phyloP scores from a whole-genome alignment of 2,797 vertebrate genomes.

The Glossophaga mutica region DNA sequence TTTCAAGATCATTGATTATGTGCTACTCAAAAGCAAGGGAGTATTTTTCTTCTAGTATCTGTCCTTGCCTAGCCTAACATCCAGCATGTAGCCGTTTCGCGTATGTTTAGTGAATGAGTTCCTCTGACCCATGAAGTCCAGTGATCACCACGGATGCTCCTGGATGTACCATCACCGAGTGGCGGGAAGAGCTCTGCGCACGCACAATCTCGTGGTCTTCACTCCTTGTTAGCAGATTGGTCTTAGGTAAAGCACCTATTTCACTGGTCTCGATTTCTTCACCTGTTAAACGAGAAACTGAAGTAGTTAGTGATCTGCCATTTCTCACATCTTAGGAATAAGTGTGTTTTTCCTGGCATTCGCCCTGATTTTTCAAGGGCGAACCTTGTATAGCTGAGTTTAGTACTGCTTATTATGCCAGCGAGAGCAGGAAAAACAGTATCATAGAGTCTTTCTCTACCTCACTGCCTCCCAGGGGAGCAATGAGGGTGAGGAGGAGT shows the following conservation, averaged over 20 bases:
- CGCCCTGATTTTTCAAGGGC: background rate
- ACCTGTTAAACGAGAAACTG: background rate
- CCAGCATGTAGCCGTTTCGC: background rate
- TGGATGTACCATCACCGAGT: background rate
- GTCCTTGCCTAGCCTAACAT: background rate
- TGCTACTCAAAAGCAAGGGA: background rate
- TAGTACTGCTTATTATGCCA: background rate
- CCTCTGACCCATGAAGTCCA: background rate
- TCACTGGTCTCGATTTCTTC: background rate
- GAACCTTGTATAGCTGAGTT: background rate
- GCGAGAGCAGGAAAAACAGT: background rate
- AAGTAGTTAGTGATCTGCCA: background rate
- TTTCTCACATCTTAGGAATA: background rate
- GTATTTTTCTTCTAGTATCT: background rate
- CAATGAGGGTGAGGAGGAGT: background rate
- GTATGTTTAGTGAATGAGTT: background rate
- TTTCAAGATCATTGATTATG: background rate
- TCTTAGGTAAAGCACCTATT: background rate
- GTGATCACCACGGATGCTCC: background rate
- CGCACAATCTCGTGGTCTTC: background rate
- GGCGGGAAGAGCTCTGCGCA: background rate
- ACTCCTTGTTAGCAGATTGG: background rate
- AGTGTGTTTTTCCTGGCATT: background rate
- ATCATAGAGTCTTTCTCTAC: background rate
- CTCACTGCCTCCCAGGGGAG: background rate